Evolutionary conservation across 2,797 vertebrate genomes (phyloP).

Genomic region (Arctocebus calabarensis): DNA sequence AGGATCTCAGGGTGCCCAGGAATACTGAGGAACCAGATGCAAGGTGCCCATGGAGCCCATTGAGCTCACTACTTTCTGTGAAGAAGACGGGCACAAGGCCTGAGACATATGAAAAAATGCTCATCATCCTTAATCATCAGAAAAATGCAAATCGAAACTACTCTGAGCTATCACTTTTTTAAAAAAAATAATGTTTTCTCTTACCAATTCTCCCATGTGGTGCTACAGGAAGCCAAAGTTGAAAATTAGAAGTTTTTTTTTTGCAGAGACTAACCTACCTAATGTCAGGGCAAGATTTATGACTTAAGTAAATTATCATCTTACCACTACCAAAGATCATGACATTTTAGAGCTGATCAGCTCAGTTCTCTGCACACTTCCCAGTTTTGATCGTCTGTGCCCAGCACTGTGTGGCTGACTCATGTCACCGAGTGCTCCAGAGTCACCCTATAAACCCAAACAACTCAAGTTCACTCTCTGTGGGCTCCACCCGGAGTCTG

Average conservation of each 20-base stretch:
- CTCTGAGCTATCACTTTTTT: too few species aligned
- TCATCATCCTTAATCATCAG: too few species aligned
- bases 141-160: too few species aligned
- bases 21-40: too few species aligned
- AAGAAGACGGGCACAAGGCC: too few species aligned
- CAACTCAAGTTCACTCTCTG: too few species aligned
- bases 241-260: not conserved
- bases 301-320: not conserved
- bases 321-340: rapidly evolving
- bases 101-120: too few species aligned
- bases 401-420: not conserved
- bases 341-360: rapidly evolving
- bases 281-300: not conserved
- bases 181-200: not conserved
- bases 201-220: not conserved
- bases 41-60: too few species aligned
- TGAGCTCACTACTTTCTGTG: too few species aligned
- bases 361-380: rapidly evolving
- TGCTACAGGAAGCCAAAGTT: not conserved
- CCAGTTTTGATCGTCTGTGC: rapidly evolving
- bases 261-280: not conserved
- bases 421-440: rapidly evolving
- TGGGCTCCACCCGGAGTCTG: rapidly evolving
- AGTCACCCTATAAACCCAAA: too few species aligned
- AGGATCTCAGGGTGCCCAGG: too few species aligned